Evolutionary conservation across 2,113 vertebrate genomes (phyloP), one percentile per base, ranked within the genome.

Genomic region (Burhinus oedicnemus): DNA sequence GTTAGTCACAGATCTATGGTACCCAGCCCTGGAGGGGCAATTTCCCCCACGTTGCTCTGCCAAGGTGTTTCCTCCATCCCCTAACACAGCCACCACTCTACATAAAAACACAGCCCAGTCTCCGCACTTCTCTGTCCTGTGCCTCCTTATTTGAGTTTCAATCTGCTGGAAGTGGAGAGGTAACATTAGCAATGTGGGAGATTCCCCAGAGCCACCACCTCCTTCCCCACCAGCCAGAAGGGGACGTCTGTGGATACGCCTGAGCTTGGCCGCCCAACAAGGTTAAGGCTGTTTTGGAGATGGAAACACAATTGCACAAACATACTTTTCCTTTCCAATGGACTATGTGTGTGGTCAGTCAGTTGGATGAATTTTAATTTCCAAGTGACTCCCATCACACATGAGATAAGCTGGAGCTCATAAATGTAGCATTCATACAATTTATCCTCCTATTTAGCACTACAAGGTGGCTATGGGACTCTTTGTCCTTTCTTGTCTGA

Each of bases 281-380:
- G 87, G 71, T 38, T n/a, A 49, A 89, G 75, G 62, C 42, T 96
- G 89, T 95, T 97, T 95, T 93, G 79, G 94, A 95, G 87, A 91
- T 78, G 87, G 71, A 77, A 96, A 47, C 49, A 38, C 75, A 91
- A 95, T 94, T 90, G 85, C 62, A 88, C 95, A 97, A 97, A 96
- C 95, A 95, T 93, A 55, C 32, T 97, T 95, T 96, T 95, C 82
- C 70, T 95, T 92, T 97, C 92, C 82, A 86, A 25, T 66, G 90
- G 68, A 51, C 96, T 96, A 60, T 23, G 93, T 96, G 96, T 96
- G 96, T 97, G 96, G 97, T 44, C 96, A 87, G 90, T 60, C 70
- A 83, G 54, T 60, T 94, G 89, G 96, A 95, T 86, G 78, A 84
- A 91, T 96, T 95, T 95, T 96, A 91, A 91, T 95, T 86, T 96